Conservation (phyloP, 2,888 invertebrate species). For the Andrena praecox region DNA sequence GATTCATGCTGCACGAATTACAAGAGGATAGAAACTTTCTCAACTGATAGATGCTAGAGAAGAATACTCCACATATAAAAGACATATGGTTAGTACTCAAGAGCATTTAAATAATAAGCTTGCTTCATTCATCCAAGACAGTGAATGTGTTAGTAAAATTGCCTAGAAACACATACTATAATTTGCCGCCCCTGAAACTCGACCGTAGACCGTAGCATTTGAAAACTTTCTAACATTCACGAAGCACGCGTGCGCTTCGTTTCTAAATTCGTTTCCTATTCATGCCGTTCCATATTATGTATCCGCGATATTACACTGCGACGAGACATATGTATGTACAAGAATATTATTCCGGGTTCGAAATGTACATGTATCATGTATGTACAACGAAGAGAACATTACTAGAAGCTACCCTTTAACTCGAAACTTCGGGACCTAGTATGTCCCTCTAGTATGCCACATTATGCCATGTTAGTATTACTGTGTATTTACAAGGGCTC, state of each 20-base stretch:
- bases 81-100: constrained; percentile 32
- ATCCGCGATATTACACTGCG: constrained; percentile 24
- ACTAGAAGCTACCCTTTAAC: constrained; percentile 1
- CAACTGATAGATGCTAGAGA: constrained; percentile 34
- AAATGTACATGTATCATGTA: constrained; percentile 5
- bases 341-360: constrained; percentile 10
- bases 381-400: constrained; percentile 3
- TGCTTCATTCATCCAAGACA: constrained; percentile 46
- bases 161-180: constrained; percentile 27
- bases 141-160: constrained; percentile 65
- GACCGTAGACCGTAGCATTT: background rate
- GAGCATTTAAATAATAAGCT: constrained; percentile 34
- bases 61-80: constrained; percentile 26
- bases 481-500: constrained; percentile 59
- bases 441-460: constrained; percentile 1
- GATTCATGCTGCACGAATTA: constrained; percentile 58
- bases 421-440: constrained; percentile 1
- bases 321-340: constrained; percentile 42
- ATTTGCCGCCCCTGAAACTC: constrained; percentile 24
- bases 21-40: constrained; percentile 45
- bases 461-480: constrained; percentile 21
- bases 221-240: background rate
- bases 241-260: background rate
- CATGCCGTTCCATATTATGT: constrained; percentile 1
- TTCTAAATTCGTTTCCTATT: background rate